A percentile compares a stretch with the other conserved stretches of the same genome.
phyloP scores from a whole-genome alignment of 2,113 vertebrate genomes.

The Blennius ocellaris region DNA sequence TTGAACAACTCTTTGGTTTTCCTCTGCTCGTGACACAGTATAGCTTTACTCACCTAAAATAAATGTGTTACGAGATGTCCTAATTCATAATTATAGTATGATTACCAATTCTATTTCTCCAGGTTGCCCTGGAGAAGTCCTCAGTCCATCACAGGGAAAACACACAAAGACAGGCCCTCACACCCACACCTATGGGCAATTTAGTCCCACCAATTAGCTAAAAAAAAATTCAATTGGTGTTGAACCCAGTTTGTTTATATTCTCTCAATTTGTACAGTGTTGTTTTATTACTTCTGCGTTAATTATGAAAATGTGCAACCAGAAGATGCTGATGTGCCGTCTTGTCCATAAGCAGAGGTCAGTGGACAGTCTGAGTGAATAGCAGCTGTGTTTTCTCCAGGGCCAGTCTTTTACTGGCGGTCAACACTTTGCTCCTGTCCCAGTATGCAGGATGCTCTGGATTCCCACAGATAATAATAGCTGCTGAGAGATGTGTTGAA shows the following conservation, averaged over 20 bases:
- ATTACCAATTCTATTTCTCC: too few relatives aligned
- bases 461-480: conserved; percentile 82
- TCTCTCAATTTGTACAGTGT: too few relatives aligned
- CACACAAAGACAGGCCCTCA: too few relatives aligned
- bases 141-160: too few relatives aligned
- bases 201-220: too few relatives aligned
- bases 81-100: too few relatives aligned
- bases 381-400: conserved; percentile 77
- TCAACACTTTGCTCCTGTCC: conserved; percentile 63
- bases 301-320: not conserved
- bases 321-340: not conserved
- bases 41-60: too few relatives aligned
- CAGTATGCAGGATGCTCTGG: conserved; percentile 68
- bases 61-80: too few relatives aligned
- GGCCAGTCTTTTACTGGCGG: conserved; percentile 58
- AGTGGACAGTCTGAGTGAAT: conserved; percentile 40
- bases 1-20: not conserved
- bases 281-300: not conserved
- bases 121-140: too few relatives aligned
- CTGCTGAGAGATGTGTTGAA: conserved; percentile 51
- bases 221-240: too few relatives aligned
- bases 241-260: too few relatives aligned
- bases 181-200: too few relatives aligned
- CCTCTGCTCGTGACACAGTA: not conserved
- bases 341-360: conserved; percentile 36